Conservation (phyloP, 2,888 invertebrate genomes). For the Drymonia ruficornis region DNA sequence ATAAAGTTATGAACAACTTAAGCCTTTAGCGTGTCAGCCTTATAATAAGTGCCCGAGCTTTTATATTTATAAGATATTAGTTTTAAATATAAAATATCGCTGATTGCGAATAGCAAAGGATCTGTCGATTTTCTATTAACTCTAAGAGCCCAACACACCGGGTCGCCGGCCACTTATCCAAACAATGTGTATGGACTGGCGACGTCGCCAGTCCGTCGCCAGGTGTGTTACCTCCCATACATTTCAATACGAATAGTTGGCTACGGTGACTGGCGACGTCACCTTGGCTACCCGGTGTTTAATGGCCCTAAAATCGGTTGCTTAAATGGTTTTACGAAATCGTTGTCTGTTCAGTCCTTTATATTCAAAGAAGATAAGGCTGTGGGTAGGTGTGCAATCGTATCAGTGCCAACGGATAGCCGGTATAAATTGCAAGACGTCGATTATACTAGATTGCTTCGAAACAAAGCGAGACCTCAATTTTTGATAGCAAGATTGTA, state of each 20-base stretch:
- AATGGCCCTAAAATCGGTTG: constrained; percentile 5
- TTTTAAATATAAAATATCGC: background rate
- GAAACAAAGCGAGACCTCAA: constrained; percentile 13
- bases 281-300: too few species aligned
- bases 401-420: constrained; percentile 11
- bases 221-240: too few species aligned
- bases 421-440: constrained; percentile 15
- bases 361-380: background rate
- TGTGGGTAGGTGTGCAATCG: constrained; percentile 7
- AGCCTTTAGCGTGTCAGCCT: background rate
- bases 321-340: constrained; percentile 8
- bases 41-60: background rate
- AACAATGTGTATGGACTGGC: too few species aligned
- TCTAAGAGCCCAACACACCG: too few species aligned
- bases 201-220: too few species aligned
- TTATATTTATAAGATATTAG: background rate
- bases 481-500: background rate
- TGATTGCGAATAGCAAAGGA: background rate
- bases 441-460: constrained; percentile 11
- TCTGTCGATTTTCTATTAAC: constrained; percentile 18
- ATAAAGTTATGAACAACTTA: constrained; percentile 2
- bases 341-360: background rate
- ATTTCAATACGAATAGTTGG: too few species aligned
- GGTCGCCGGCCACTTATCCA: too few species aligned
- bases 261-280: too few species aligned